Conservation (phyloP, 2,797 vertebrate genomes). For the Ispidina lecontei region DNA sequence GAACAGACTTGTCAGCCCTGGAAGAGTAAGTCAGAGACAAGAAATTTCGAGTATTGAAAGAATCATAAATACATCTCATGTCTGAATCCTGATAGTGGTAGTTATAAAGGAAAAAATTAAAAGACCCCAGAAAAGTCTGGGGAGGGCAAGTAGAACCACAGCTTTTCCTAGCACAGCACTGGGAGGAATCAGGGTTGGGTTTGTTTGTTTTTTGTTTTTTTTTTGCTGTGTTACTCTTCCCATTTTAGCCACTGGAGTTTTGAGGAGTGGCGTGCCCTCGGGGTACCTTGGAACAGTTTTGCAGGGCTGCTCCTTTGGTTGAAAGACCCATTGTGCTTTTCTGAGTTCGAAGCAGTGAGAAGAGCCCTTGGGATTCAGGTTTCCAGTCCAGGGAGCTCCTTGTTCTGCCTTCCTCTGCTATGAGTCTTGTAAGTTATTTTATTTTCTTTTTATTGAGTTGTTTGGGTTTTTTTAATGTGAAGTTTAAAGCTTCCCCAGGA, state of each 20-base stretch:
- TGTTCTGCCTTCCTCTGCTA: background rate
- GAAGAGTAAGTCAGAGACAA: background rate
- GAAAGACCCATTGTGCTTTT: background rate
- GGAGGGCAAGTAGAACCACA: rapidly evolving
- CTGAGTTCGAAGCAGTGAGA: rapidly evolving
- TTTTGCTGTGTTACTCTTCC: background rate
- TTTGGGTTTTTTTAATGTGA: background rate
- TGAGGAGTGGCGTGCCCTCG: background rate
- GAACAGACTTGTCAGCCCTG: background rate
- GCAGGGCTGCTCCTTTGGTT: background rate
- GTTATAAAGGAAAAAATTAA: background rate
- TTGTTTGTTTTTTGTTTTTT: no score
- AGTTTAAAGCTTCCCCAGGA: background rate
- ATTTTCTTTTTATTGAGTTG: background rate
- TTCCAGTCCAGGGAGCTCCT: background rate
- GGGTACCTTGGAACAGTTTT: background rate
- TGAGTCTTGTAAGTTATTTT: background rate
- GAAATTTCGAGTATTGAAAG: background rate
- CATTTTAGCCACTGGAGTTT: background rate
- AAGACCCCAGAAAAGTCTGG: background rate
- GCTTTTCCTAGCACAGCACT: no score
- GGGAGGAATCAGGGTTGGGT: no score
- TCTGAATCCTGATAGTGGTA: background rate
- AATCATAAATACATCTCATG: background rate
- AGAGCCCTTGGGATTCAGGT: background rate